Evolutionary conservation across 2,113 vertebrate genomes (phyloP), one percentile per base, ranked within the genome.

Genomic region (Aplodontia rufa): DNA sequence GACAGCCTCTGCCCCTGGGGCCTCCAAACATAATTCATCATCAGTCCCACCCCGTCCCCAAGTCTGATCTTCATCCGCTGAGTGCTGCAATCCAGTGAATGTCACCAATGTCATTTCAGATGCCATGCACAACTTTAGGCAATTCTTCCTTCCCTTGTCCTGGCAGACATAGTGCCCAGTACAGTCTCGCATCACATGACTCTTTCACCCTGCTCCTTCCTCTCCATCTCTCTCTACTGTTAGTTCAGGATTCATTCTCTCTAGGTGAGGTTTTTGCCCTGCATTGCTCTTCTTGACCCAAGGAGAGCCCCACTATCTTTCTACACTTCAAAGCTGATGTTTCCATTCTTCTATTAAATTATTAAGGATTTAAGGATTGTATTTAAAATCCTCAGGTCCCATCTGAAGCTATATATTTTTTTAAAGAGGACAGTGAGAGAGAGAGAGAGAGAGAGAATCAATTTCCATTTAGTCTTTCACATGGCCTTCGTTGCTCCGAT

Each of bases 371-470:
- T 90, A 55, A 35, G 37, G 24, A 72, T 64, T 28, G 64, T 42
- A 49, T 71, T 93, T 78, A 87, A 93, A 91, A 90, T 28, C 49
- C 30, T 94, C 35, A n/a, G n/a, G n/a, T n/a, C n/a, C n/a, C n/a
- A n/a, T n/a, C n/a, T n/a, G n/a, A n/a, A n/a, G n/a, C n/a, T n/a
- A n/a, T n/a, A n/a, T n/a, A n/a, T n/a, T n/a, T n/a, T n/a, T n/a
- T n/a, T n/a, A n/a, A n/a, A n/a, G n/a, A n/a, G n/a, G n/a, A n/a
- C n/a, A n/a, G n/a, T n/a, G n/a, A n/a, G n/a, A n/a, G n/a, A n/a
- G n/a, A n/a, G n/a, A n/a, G n/a, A n/a, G n/a, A n/a, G n/a, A n/a
- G n/a, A n/a, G n/a, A n/a, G n/a, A n/a, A n/a, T n/a, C n/a, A n/a
- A n/a, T n/a, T n/a, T n/a, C n/a, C n/a, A n/a, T n/a, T n/a, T n/a